Evolutionary conservation across 2,888 invertebrate species (phyloP).

Genomic region (Drosophila merina): DNA sequence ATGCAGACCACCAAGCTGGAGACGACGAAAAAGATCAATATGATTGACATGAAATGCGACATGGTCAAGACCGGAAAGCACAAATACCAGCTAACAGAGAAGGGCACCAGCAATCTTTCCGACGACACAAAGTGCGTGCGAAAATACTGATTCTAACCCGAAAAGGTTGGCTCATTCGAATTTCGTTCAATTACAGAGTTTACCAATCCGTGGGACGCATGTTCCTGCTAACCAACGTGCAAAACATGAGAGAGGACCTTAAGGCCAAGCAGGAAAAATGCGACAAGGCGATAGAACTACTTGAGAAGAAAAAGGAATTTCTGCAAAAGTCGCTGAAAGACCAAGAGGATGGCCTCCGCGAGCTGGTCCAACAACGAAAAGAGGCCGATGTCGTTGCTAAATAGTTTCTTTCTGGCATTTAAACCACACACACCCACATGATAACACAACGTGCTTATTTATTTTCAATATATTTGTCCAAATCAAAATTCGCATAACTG

Average conservation of each 20-base stretch:
- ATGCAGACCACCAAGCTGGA: slow-evolving; percentile 91
- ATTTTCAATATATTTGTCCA: slow-evolving; percentile 84
- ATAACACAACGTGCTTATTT: slow-evolving; percentile 54
- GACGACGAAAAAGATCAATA: slow-evolving; percentile 90
- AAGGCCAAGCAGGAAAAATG: slow-evolving; percentile 86
- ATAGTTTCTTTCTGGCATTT: slow-evolving; percentile 34
- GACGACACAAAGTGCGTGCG: slow-evolving; percentile 80
- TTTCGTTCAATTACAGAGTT: slow-evolving; percentile 67
- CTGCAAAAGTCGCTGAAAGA: slow-evolving; percentile 90
- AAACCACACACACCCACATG: slow-evolving; percentile 2
- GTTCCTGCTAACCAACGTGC: slow-evolving; percentile 89
- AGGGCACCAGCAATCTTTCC: slow-evolving; percentile 82
- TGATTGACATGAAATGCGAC: slow-evolving; percentile 90
- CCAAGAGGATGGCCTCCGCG: slow-evolving; percentile 92
- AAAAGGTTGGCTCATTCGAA: not conserved
- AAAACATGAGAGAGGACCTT: slow-evolving; percentile 87
- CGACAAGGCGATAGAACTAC: slow-evolving; percentile 88
- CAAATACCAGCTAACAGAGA: slow-evolving; percentile 89
- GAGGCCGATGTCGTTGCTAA: slow-evolving; percentile 80
- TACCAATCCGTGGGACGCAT: slow-evolving; percentile 89
- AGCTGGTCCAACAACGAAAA: slow-evolving; percentile 89
- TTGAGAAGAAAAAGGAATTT: slow-evolving; percentile 90
- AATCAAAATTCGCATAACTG: slow-evolving; percentile 94
- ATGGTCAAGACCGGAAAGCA: slow-evolving; percentile 88
- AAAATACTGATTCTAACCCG: not conserved